A percentile compares a stretch with the other conserved stretches of the same genome.
Conservation (phyloP, 2,888 invertebrate species). For the Rotaria socialis region DNA sequence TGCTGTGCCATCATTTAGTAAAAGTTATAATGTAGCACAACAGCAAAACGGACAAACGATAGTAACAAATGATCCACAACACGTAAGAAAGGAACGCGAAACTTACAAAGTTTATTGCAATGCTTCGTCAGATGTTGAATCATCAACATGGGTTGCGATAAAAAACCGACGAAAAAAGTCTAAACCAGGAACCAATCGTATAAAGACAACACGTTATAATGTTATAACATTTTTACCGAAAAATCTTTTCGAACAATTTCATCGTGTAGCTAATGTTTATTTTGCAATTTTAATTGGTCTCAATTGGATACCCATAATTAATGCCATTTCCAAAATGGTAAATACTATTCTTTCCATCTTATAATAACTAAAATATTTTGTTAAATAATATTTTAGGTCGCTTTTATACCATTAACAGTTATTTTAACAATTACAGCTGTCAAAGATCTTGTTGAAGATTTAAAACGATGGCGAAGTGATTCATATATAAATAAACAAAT, state of each 20-base stretch:
- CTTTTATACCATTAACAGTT: slow-evolving; percentile 88
- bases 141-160: background rate
- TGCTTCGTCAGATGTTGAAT: no score
- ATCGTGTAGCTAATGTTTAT: slow-evolving; percentile 92
- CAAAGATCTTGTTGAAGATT: slow-evolving; percentile 89
- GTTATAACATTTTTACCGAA: slow-evolving; percentile 65
- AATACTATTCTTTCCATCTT: background rate
- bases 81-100: no score
- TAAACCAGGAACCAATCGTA: background rate
- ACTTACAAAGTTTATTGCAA: no score
- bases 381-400: slow-evolving; percentile 75
- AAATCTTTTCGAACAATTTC: slow-evolving; percentile 73
- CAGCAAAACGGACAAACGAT: no score
- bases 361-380: no score
- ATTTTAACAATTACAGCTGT: slow-evolving; percentile 87
- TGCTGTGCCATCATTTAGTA: no score
- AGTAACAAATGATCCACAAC: no score
- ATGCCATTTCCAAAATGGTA: background rate
- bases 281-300: slow-evolving; percentile 91
- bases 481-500: slow-evolving; percentile 81
- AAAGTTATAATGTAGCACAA: no score
- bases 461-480: slow-evolving; percentile 80
- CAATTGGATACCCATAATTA: slow-evolving; percentile 80
- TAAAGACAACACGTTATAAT: slow-evolving; percentile 10
- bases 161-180: background rate